Base-by-base conservation (phyloP, 2,888 invertebrate species). In the Apotomis betuletana region DNA sequence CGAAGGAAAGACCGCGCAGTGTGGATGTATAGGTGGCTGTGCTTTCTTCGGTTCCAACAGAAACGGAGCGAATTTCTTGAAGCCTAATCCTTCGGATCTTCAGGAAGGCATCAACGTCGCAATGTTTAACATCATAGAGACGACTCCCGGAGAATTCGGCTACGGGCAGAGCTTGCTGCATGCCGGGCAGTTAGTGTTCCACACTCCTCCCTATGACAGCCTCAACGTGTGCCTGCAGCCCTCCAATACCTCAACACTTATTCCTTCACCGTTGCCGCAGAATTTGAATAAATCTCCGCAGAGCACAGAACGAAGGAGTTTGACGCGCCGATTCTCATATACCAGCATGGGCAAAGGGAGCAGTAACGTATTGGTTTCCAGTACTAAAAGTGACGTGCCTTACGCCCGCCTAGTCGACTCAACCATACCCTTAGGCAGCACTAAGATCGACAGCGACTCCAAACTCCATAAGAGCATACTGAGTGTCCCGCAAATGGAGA, bases 11-110 rank as follows among this genome's bases (percentile, higher is more conserved):
- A 94, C 94, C 72, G 92, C 95, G 0, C 97, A 96, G 78, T 99
- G 99, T 86, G 99, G 99, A 0, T 99, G 99, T 86, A 96, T 97
- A 46, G 99, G 99, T 3, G 99, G 99, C 0, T 99, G 98, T 84
- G 94, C 94, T 10, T 99, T 99, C 92, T 99, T 99, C 85, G 99
- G 99, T 3, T 96, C 95, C 69, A 99, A 99, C 87, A 95, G 95
- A 82, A 98, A 98, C 86, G 99, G 99, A 0, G 92, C 95, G 10
- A 95, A 96, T 77, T 98, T 99, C 89, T 97, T 99, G 77, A 97
- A 97, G 82, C 98, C 98, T 0, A 96, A 95, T 75, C 94, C 96
- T 41, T 95, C 96, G 73, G 98, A 98, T 89, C 90, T 97, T 55
- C 95, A 95, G 70, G 97, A 97, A 79, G 97, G 97, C 3, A 94